Base-by-base conservation (phyloP, 1,140 invertebrate genomes). In the Panagrolaimus sp. region DNA sequence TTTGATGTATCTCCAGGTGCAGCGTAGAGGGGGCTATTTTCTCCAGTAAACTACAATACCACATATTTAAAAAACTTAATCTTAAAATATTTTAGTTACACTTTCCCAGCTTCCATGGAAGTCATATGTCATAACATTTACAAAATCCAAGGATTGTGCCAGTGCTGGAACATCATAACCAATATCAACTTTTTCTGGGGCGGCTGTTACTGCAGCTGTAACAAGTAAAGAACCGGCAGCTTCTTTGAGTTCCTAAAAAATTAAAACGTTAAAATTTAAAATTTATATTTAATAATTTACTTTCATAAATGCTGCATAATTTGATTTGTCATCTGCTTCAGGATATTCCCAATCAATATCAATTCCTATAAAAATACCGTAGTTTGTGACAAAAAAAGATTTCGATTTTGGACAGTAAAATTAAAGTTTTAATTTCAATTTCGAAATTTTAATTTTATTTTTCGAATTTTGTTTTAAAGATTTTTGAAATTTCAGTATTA, bases 341-440 rank as follows among this genome's bases (percentile, higher is more conserved):
- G 93, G 92, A 84, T 95, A 95, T 85, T 96, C 92, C 93, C 93
- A 97, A 80, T 96, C 92, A 0, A 97, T 89, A 75, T 96, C 93
- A n/a, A 94, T 84, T 38, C 31, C 31, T 38, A 38, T n/a, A 38
- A 38, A 38, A 38, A 4, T 38, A 38, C 31, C 7, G 31, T 38
- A 38, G n/a, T n/a, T n/a, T n/a, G n/a, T n/a, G n/a, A n/a, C n/a
- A n/a, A n/a, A n/a, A n/a, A n/a, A n/a, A n/a, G n/a, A n/a, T n/a
- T n/a, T n/a, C n/a, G n/a, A n/a, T n/a, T n/a, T n/a, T n/a, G n/a
- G n/a, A n/a, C n/a, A n/a, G n/a, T n/a, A n/a, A n/a, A n/a, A n/a
- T n/a, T n/a, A n/a, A n/a, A n/a, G n/a, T n/a, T n/a, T n/a, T n/a
- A n/a, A n/a, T n/a, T n/a, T n/a, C n/a, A n/a, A n/a, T n/a, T n/a